Evolutionary conservation across 2,888 invertebrate species (phyloP), one percentile per base, ranked within the genome.

Genomic region (Sphinx pinastri): DNA sequence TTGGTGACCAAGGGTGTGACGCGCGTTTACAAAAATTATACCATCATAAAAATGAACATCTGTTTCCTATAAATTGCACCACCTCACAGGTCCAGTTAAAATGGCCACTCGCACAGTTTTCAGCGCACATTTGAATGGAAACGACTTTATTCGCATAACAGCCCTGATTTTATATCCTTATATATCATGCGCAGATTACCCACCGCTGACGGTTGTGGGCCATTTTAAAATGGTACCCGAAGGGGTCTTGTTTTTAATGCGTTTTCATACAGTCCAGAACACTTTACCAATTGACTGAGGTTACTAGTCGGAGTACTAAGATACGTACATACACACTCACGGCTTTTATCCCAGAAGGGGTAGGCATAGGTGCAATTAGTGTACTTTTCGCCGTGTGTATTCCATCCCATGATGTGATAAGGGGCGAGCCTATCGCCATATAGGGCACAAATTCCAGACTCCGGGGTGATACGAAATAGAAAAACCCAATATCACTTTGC

Each of bases 111-210:
- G 77, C 84, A 78, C 87, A 87, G 90, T 88, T 90, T 89, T 88
- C 88, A 88, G 83, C 84, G 84, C 80, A 83, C 90, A 87, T 90
- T 90, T 89, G 90, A 90, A 91, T 91, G 87, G 84, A 83, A 90
- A 91, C 86, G 89, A 86, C 91, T 91, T 88, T 88, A 91, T 91
- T 88, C 86, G 84, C 90, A 90, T 91, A 90, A 87, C 90, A 84
- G 80, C 47, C 85, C 77, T 79, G 86, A 88, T 89, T 88, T 85
- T 87, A 88, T 87, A 85, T 84, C 80, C 76, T 79, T 79, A 86
- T 90, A 87, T 87, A 88, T 88, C 88, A 89, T 88, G 81, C 85
- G 81, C 83, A 84, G 84, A 86, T 83, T 87, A 85, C 69, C 63
- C 49, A 52, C 38, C 55, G 45, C 19, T 69, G 69, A 45, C 54